Evolutionary conservation across 1,140 invertebrate genomes (phyloP).

Genomic region (Macrobrachium rosenbergii): DNA sequence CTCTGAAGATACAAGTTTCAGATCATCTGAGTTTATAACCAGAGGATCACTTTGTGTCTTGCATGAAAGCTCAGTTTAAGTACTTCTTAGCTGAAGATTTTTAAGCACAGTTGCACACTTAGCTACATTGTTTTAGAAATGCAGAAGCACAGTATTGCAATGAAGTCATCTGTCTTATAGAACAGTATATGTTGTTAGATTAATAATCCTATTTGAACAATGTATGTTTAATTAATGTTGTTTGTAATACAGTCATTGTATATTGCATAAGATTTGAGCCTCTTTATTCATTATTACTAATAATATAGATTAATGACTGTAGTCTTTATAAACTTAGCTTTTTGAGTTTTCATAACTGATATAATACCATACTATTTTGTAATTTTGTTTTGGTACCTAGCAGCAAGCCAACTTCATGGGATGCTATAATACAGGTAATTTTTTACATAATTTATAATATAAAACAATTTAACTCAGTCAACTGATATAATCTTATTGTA

Average conservation of each 20-base stretch:
- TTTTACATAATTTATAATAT: neutral
- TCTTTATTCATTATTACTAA: too few relatives aligned
- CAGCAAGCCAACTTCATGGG: constrained; percentile 37
- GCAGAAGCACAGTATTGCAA: neutral
- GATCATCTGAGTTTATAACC: neutral
- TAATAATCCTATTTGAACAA: too few relatives aligned
- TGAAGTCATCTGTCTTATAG: neutral
- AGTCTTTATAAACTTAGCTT: constrained; percentile 10
- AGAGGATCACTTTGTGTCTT: constrained; percentile 31
- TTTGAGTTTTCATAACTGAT: neutral
- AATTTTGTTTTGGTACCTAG: constrained; percentile 22
- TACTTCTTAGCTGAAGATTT: neutral
- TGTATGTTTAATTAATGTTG: too few relatives aligned
- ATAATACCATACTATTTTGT: neutral
- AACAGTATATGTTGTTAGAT: too few relatives aligned
- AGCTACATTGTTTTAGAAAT: neutral
- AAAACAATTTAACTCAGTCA: neutral
- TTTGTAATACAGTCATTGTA: too few relatives aligned
- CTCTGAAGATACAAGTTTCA: neutral
- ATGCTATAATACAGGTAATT: constrained; percentile 29
- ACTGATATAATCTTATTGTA: neutral
- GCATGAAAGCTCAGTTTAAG: constrained; percentile 42
- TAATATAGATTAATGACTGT: constrained; percentile 7
- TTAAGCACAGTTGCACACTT: neutral
- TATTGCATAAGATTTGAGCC: too few relatives aligned